These are phyloP conservation scores for Cyrtorhinus lividipennis DNA, from an alignment of 1,140 invertebrate genomes.

Conservation along the genomic window DNA sequence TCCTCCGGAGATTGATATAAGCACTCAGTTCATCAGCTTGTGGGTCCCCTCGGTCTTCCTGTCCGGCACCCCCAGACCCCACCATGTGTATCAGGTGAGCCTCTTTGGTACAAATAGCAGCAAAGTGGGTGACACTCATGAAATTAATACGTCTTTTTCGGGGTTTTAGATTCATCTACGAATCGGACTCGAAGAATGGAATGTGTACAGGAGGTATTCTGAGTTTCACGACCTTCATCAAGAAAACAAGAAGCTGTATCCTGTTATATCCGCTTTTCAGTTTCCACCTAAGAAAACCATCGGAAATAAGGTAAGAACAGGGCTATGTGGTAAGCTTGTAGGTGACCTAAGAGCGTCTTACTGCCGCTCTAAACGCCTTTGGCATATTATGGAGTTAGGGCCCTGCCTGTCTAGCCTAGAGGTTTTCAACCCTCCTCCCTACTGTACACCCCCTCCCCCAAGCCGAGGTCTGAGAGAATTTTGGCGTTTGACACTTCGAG, in stretches of 20 bases:
- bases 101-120: neutral
- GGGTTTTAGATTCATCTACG: constrained; percentile 70
- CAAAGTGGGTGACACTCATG: no score
- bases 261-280: constrained; percentile 59
- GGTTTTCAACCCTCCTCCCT: neutral
- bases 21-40: constrained; percentile 56
- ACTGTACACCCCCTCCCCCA: neutral
- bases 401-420: neutral
- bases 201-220: constrained; percentile 79
- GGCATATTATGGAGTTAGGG: neutral
- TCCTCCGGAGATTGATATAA: constrained; percentile 28
- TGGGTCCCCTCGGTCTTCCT: constrained; percentile 85
- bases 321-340: neutral
- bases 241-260: constrained; percentile 66
- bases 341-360: neutral
- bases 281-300: constrained; percentile 90
- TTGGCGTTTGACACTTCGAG: neutral
- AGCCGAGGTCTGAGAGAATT: neutral
- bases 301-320: constrained; percentile 62
- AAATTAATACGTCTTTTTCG: no score
- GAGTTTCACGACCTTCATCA: constrained; percentile 74
- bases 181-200: constrained; percentile 81
- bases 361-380: no score
- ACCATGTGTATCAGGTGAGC: constrained; percentile 76
- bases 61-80: constrained; percentile 56